Evolutionary conservation across 2,797 vertebrate species (phyloP), one percentile per base, ranked within the genome.

Genomic region (Siniperca undulata): DNA sequence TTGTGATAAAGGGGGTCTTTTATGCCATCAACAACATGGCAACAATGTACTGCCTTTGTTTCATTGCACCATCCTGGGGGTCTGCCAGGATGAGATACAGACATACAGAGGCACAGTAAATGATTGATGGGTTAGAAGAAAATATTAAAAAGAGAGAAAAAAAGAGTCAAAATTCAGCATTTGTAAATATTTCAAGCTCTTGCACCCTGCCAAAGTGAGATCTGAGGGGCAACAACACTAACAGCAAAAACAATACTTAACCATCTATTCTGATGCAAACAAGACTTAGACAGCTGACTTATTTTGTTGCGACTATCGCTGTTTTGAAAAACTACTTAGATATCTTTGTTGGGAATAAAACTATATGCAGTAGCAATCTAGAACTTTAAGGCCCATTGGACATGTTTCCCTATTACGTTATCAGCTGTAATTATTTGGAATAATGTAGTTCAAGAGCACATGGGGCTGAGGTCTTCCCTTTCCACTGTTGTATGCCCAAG

Each of bases 181-280:
- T 91, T 88, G 86, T 93, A 91, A 94, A 94, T 93, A 93, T 94
- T 94, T 94, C 78, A 94, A 76, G 80, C 86, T 91, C 74, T 87
- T 90, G 84, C 88, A 88, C 86, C 72, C 80, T 89, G 73, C 68
- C 85, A 91, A 90, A 88, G 75, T 88, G 53, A 91, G 86, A 95
- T 94, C 89, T 91, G 83, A 92, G 84, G 68, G 80, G 84, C 70
- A 89, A 88, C 79, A 89, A 83, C 89, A 91, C 85, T 73, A 89
- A 73, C 79, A 90, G 81, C 55, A 86, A 77, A 82, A 87, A 82
- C 73, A 81, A 66, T 73, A 90, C 84, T 90, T 80, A 89, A 90
- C 74, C 68, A 78, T 86, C 81, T 24, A 70, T 81, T 79, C 58
- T 77, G 74, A 88, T 78, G 56, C 72, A 92, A 86, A 91, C 85